Evolutionary conservation across 2,113 vertebrate species (phyloP), one percentile per base, ranked within the genome.

Genomic region (Motacilla alba): DNA sequence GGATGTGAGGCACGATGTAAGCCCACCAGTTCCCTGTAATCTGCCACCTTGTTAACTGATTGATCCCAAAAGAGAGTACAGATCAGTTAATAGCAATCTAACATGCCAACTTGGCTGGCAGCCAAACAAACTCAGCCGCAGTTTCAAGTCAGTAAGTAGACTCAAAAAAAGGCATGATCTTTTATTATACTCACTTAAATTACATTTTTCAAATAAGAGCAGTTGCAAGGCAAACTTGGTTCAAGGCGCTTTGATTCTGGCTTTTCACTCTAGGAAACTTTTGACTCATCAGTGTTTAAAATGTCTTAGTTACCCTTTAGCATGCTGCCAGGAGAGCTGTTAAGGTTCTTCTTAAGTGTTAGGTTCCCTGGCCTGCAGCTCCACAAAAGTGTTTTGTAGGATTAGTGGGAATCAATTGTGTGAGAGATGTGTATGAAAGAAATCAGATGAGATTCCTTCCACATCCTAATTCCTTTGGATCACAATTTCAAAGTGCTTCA

Each of bases 181-280:
- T 94, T 97, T 81, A 59, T 92, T 90, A 59, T 39, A 56, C 23
- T 87, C 52, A 59, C 56, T 94, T 94, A 95, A 93, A 93, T 94
- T 49, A 35, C 15, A 11, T 93, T 95, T 96, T 73, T 87, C 81
- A 89, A 93, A 80, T 90, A 89, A 55, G 67, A 91, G 49, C 37
- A 23, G 5, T 56, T 92, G 90, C 39, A 68, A 92, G 39, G 64
- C 72, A 89, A 31, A 62, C 47, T 43, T 47, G 60, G 86, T 52
- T 44, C 33, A 3, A 62, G 39, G 90, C 28, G 18, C 79, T 93
- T 92, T 92, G 41, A 69, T 82, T 39, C 50, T 87, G 76, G 31
- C 33, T 86, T 89, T 82, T 93, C 49, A 21, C 35, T 49, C n/a
- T 64, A 44, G 55, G 41, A 67, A 64, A 78, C 60, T 96, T 62